phyloP scores from a whole-genome alignment of 2,797 vertebrate genomes.

The Lacerta agilis region DNA sequence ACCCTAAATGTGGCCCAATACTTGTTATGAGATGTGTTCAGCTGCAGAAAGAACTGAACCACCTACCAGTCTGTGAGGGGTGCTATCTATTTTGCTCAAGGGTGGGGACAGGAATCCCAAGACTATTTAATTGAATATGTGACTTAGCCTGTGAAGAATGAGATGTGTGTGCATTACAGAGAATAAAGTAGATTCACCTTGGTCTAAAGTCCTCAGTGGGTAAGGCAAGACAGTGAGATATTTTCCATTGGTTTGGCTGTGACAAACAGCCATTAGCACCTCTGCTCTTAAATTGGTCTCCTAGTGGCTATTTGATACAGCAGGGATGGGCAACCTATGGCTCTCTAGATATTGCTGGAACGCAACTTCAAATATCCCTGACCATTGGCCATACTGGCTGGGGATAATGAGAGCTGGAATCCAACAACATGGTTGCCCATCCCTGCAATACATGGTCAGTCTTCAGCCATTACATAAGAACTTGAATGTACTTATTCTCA shows the following conservation, averaged over 20 bases:
- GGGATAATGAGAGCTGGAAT: too few relatives aligned
- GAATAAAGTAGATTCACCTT: neutral
- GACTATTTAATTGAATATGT: neutral
- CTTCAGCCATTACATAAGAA: neutral
- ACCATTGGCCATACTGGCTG: too few relatives aligned
- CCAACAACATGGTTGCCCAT: too few relatives aligned
- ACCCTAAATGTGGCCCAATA: constrained; percentile 38
- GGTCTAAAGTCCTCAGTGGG: neutral
- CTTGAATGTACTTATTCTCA: neutral
- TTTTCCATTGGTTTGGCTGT: neutral
- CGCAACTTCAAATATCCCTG: too few relatives aligned
- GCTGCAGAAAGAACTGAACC: constrained; percentile 53
- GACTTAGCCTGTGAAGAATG: neutral
- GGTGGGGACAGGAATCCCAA: neutral
- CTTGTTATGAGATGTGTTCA: constrained; percentile 55
- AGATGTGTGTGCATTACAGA: neutral
- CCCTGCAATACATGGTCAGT: too few relatives aligned
- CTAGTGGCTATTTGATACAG: neutral
- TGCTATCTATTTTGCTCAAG: constrained; percentile 10
- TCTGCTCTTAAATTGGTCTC: neutral
- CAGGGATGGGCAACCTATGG: too few relatives aligned
- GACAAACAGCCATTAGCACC: neutral
- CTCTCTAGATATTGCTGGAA: too few relatives aligned
- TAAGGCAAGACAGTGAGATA: neutral
- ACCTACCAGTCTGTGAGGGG: constrained; percentile 47